Conservation (phyloP, 2,888 invertebrate species). For the Dasysyrphus albostriatus region DNA sequence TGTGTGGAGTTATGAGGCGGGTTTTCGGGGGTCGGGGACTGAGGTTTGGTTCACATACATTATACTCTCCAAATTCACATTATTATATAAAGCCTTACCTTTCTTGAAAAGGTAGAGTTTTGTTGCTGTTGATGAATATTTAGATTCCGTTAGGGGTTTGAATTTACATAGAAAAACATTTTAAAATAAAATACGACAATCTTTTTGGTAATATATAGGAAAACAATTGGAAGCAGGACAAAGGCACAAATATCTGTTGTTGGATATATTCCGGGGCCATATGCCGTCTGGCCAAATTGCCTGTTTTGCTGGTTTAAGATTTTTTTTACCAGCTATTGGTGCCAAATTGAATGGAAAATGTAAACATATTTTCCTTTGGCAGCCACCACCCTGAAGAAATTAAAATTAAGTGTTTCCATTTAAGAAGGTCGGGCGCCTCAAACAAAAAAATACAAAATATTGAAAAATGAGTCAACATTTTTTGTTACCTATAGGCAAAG, state of each 20-base stretch:
- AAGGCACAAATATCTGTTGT: slow-evolving; percentile 38
- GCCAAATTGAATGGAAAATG: slow-evolving; percentile 76
- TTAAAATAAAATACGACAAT: slow-evolving; percentile 74
- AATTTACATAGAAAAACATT: slow-evolving; percentile 74
- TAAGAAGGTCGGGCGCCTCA: slow-evolving; percentile 55
- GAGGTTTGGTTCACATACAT: slow-evolving; percentile 15
- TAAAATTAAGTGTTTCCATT: slow-evolving; percentile 73
- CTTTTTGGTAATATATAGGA: slow-evolving; percentile 58
- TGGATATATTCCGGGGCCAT: slow-evolving; percentile 52
- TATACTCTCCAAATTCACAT: slow-evolving; percentile 12
- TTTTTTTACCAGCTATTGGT: slow-evolving; percentile 62
- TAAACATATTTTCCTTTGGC: slow-evolving; percentile 69
- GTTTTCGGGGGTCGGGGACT: not conserved
- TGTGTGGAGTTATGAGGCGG: slow-evolving; percentile 5
- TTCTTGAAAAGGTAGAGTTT: slow-evolving; percentile 48
- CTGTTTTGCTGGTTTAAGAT: slow-evolving; percentile 60
- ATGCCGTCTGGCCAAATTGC: slow-evolving; percentile 69
- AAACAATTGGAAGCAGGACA: slow-evolving; percentile 63
- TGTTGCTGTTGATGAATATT: slow-evolving; percentile 34
- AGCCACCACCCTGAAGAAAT: slow-evolving; percentile 52
- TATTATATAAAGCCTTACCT: slow-evolving; percentile 21
- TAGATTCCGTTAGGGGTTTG: slow-evolving; percentile 32
- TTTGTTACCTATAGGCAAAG: slow-evolving; percentile 19
- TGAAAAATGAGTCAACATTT: slow-evolving; percentile 48
- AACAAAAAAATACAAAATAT: slow-evolving; percentile 26